phyloP scores from a whole-genome alignment of 2,888 invertebrate species.

The Cynaeus angustus region DNA sequence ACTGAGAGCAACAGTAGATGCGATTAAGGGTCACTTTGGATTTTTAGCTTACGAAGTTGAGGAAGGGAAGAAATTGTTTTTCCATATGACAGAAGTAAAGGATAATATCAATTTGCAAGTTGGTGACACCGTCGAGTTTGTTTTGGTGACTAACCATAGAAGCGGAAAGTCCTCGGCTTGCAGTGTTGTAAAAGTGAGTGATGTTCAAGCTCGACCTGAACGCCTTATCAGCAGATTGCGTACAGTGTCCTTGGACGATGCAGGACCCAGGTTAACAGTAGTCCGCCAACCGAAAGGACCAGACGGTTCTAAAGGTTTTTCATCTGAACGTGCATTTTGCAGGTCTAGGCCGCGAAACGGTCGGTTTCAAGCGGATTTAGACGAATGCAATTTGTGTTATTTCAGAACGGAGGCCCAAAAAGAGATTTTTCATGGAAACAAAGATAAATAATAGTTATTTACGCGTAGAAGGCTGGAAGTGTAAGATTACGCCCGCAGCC shows the following conservation, averaged over 20 bases:
- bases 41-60: conserved; percentile 94
- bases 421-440: too few species aligned
- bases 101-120: conserved; percentile 86
- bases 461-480: too few species aligned
- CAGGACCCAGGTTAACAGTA: conserved; percentile 87
- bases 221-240: conserved; percentile 91
- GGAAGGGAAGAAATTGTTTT: conserved; percentile 94
- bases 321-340: too few species aligned
- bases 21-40: conserved; percentile 95
- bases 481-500: too few species aligned
- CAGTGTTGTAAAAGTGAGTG: conserved; percentile 90
- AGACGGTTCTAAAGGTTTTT: conserved; percentile 88
- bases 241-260: conserved; percentile 87
- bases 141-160: conserved; percentile 94
- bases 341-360: too few species aligned
- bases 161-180: conserved; percentile 97
- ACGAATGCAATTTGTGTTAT: too few species aligned
- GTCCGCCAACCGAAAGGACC: conserved; percentile 93
- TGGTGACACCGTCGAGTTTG: conserved; percentile 97
- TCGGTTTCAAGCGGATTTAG: too few species aligned
- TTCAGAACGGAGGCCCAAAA: too few species aligned
- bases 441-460: too few species aligned
- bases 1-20: conserved; percentile 90
- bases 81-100: conserved; percentile 97
- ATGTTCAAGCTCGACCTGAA: conserved; percentile 85